Evolutionary conservation across 2,113 vertebrate species (phyloP).

Genomic region (Myiagra hebetior): DNA sequence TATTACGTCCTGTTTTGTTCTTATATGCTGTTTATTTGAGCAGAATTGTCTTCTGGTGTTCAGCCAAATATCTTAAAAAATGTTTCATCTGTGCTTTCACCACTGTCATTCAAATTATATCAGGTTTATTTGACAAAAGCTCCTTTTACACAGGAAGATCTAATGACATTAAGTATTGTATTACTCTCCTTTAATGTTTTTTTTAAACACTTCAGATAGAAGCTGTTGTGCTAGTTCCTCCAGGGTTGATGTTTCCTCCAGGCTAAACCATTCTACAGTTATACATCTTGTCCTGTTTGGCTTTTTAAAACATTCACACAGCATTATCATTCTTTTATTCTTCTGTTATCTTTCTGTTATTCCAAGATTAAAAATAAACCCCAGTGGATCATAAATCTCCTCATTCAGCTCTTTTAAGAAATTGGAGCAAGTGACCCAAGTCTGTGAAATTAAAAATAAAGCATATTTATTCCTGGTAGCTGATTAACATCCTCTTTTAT

Average conservation of each 20-base stretch:
- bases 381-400: conserved; percentile 4
- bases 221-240: not conserved
- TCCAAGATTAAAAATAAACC: conserved; percentile 55
- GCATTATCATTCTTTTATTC: not conserved
- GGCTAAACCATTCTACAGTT: not conserved
- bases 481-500: conserved; percentile 27
- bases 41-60: not conserved
- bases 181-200: conserved; percentile 35
- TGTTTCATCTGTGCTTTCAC: not conserved
- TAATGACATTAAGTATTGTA: conserved; percentile 17
- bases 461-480: not conserved
- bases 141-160: not conserved
- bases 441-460: conserved; percentile 51
- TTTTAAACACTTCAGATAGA: not conserved
- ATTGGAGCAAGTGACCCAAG: conserved; percentile 2
- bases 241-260: not conserved
- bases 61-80: not conserved
- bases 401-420: conserved; percentile 3
- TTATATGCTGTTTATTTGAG: not conserved
- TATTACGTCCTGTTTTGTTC: not conserved
- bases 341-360: conserved; percentile 28
- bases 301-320: not conserved
- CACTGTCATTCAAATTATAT: conserved; percentile 2
- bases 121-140: not conserved
- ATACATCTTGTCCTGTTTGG: not conserved